Base-by-base conservation (phyloP, 2,888 invertebrate genomes). In the Smittia aterrima region DNA sequence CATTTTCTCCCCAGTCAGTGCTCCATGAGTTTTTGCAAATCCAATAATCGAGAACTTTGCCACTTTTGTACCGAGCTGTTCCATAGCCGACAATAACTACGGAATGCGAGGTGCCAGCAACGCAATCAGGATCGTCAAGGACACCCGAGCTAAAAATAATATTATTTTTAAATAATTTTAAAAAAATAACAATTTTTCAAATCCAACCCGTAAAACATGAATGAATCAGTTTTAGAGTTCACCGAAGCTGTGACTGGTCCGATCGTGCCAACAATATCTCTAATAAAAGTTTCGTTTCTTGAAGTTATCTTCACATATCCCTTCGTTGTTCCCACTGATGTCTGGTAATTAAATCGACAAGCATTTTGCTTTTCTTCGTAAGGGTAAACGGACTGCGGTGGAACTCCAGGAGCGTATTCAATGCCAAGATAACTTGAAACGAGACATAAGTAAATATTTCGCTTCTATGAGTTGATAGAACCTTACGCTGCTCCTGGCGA, bases 1-100 rank as follows among this genome's bases (percentile, higher is more conserved):
- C 58, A 7, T 58, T 22, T 7, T 58, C 16, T 13, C 64, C 64
- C 64, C 64, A 64, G 4, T 64, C 27, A 27, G 25, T 27, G 11
- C n/a, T n/a, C 64, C 64, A 64, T 1, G 64, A 64, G 16, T 64
- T 64, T 22, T 64, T 64, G 16, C 64, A 64, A 1, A 64, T 2
- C 58, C 64, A 64, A 11, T 64, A 64, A 27, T 64, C 64, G 4
- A 64, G 1, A 3, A 11, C 11, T 47, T 47, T 32, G 4, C 58
- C 47, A 11, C 27, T 22, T 13, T 22, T 64, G n/a, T n/a, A 13
- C 16, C 11, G 22, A 3, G 9, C 64, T 4, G 13, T 64, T 1
- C 64, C 64, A 16, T 25, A 64, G n/a, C 64, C 64, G 27, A 27
- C 25, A n/a, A 64, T 64, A 1, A 64, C 1, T n/a, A 20, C 64